Conservation (phyloP, 2,797 vertebrate genomes). For the Trachops cirrhosus region DNA sequence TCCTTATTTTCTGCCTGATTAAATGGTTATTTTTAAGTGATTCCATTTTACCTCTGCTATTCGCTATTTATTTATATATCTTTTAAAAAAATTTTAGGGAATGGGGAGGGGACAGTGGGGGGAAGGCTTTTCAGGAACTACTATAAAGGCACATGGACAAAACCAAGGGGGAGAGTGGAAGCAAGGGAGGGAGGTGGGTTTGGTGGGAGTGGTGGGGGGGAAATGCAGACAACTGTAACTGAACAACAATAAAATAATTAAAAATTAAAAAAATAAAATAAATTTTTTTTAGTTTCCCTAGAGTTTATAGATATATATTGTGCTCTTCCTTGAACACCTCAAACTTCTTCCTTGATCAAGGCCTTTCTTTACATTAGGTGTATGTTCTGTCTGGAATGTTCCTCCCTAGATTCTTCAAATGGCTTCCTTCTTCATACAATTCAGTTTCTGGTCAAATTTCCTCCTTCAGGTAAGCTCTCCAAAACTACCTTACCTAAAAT, state of each 20-base stretch:
- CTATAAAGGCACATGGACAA: too few species aligned
- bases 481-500: neutral
- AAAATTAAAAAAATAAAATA: too few species aligned
- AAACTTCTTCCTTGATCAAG: neutral
- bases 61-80: neutral
- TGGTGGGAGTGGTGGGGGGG: too few species aligned
- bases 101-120: too few species aligned
- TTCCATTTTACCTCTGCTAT: neutral
- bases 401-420: neutral
- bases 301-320: neutral
- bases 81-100: neutral
- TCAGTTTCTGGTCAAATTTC: neutral
- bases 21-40: neutral
- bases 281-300: neutral
- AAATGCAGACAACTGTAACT: too few species aligned
- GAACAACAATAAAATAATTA: too few species aligned
- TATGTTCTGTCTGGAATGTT: neutral
- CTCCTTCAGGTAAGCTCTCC: neutral
- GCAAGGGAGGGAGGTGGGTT: too few species aligned
- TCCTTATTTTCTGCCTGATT: neutral
- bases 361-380: neutral
- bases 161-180: too few species aligned
- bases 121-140: too few species aligned
- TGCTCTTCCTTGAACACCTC: neutral
- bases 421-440: neutral